These are phyloP conservation scores for Seira ritae DNA, from an alignment of 2,888 invertebrate genomes.

Conservation along the genomic window DNA sequence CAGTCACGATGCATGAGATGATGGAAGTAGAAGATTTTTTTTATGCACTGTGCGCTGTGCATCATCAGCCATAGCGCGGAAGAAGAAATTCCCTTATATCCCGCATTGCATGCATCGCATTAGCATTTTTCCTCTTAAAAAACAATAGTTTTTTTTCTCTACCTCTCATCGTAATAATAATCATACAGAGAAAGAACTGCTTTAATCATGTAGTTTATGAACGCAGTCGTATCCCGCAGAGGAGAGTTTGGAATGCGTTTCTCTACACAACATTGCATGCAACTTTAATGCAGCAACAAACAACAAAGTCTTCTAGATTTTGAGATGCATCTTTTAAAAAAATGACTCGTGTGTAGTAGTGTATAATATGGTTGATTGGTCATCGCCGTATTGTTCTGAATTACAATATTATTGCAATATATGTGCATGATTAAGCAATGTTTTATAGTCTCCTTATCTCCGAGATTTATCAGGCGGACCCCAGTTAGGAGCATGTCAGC, in stretches of 20 bases:
- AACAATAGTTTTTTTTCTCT: too few relatives aligned
- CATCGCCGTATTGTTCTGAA: constrained; percentile 53
- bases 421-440: neutral
- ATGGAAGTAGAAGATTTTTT: neutral
- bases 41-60: neutral
- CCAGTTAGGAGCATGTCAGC: neutral
- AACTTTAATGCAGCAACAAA: constrained; percentile 4
- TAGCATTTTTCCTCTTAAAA: neutral
- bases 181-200: neutral
- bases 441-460: neutral
- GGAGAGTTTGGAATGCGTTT: constrained; percentile 59
- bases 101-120: constrained; percentile 2
- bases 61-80: too few relatives aligned
- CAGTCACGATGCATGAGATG: constrained; percentile 53
- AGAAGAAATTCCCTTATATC: neutral
- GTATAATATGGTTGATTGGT: constrained; percentile 14
- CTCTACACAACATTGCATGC: constrained; percentile 22
- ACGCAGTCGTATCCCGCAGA: constrained; percentile 51
- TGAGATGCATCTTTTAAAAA: neutral
- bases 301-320: too few relatives aligned
- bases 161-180: neutral
- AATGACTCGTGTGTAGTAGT: constrained; percentile 22
- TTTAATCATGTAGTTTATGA: constrained; percentile 33
- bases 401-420: neutral
- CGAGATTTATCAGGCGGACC: neutral